phyloP scores from a whole-genome alignment of 2,888 invertebrate genomes.

The Drosophila setosimentum region DNA sequence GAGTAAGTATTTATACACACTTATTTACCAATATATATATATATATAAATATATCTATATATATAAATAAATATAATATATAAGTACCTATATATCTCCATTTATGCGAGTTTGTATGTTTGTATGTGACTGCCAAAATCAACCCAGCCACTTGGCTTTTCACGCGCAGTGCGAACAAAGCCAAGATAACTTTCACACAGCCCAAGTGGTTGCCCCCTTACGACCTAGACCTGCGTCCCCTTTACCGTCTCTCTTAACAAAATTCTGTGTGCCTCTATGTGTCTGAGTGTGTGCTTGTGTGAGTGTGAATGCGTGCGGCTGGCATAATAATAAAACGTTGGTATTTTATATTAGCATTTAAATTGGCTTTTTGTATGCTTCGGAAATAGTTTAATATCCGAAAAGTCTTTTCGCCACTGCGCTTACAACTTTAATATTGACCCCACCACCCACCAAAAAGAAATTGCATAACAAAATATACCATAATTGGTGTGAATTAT shows the following conservation, averaged over 20 bases:
- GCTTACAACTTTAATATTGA: constrained; percentile 52
- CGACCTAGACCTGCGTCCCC: constrained; percentile 20
- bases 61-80: not conserved
- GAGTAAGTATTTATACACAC: constrained; percentile 15
- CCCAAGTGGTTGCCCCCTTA: constrained; percentile 51
- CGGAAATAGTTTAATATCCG: constrained; percentile 83
- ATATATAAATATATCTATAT: not conserved
- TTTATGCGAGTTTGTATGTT: constrained; percentile 3
- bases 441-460: constrained; percentile 47
- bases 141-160: constrained; percentile 74
- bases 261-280: not conserved
- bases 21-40: constrained; percentile 2
- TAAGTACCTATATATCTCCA: not conserved
- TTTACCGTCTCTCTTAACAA: not conserved
- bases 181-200: constrained; percentile 62
- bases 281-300: constrained; percentile 14
- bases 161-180: constrained; percentile 68
- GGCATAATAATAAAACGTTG: constrained; percentile 82
- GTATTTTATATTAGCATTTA: constrained; percentile 82
- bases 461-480: constrained; percentile 51
- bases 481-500: constrained; percentile 48
- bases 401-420: constrained; percentile 49
- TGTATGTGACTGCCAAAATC: constrained; percentile 52
- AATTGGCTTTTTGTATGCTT: constrained; percentile 81
- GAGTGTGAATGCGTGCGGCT: constrained; percentile 67